phyloP scores from a whole-genome alignment of 2,113 vertebrate genomes.

The human region GRCh38 chr14:87754001-87754500 shows the following conservation, averaged over 20 bases:
- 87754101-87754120: conserved; percentile 29
- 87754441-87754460: not conserved
- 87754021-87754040: not conserved
- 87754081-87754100: conserved; percentile 56
- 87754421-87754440: not conserved
- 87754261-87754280: not conserved
- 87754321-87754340: not conserved
- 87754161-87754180: conserved; percentile 49
- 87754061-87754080: conserved; percentile 53
- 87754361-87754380: not conserved
- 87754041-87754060: conserved; percentile 43
- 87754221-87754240: not conserved
- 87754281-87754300: not conserved
- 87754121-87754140: not conserved
- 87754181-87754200: not conserved
- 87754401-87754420: not conserved
- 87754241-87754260: not conserved
- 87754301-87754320: not conserved
- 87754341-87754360: not conserved
- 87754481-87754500: conserved; percentile 46
- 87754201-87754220: not conserved
- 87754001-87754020: not conserved
- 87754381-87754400: not conserved
- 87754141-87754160: conserved; percentile 56
- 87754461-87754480: not conserved